phyloP scores from a whole-genome alignment of 2,888 invertebrate species.

The Zygaena filipendulae region DNA sequence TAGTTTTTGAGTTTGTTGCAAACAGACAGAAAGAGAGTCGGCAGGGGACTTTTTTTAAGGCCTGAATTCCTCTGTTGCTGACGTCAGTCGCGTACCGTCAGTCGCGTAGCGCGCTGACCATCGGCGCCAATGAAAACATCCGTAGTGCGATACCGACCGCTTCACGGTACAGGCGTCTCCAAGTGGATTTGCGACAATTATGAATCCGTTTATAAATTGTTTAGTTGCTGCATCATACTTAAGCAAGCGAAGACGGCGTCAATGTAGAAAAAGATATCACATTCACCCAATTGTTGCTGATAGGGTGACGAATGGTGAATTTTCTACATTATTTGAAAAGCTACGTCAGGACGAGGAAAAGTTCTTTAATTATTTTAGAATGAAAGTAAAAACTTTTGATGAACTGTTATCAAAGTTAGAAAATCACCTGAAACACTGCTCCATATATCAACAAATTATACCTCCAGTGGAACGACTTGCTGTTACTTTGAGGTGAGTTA shows the following conservation, averaged over 20 bases:
- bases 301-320: slow-evolving; percentile 9
- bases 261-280: slow-evolving; percentile 14
- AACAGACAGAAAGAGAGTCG: too few species aligned
- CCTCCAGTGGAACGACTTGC: slow-evolving; percentile 16
- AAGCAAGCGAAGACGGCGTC: slow-evolving; percentile 12
- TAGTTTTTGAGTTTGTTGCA: too few species aligned
- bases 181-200: slow-evolving; percentile 10
- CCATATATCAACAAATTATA: slow-evolving; percentile 16
- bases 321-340: slow-evolving; percentile 14
- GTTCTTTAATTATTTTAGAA: slow-evolving; percentile 16
- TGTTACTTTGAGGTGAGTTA: slow-evolving; percentile 15
- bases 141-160: slow-evolving; percentile 11
- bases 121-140: slow-evolving; percentile 11
- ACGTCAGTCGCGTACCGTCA: too few species aligned
- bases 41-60: too few species aligned
- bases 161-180: slow-evolving; percentile 11
- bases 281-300: slow-evolving; percentile 14
- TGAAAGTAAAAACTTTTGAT: slow-evolving; percentile 15
- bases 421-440: slow-evolving; percentile 17
- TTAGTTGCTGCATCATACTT: too few species aligned
- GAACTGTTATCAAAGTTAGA: slow-evolving; percentile 5
- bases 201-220: too few species aligned
- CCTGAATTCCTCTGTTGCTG: too few species aligned
- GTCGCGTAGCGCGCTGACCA: slow-evolving; percentile 10
- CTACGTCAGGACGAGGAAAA: slow-evolving; percentile 16